Base-by-base conservation (phyloP, 1,140 invertebrate species). In the Magallana ariakensis region DNA sequence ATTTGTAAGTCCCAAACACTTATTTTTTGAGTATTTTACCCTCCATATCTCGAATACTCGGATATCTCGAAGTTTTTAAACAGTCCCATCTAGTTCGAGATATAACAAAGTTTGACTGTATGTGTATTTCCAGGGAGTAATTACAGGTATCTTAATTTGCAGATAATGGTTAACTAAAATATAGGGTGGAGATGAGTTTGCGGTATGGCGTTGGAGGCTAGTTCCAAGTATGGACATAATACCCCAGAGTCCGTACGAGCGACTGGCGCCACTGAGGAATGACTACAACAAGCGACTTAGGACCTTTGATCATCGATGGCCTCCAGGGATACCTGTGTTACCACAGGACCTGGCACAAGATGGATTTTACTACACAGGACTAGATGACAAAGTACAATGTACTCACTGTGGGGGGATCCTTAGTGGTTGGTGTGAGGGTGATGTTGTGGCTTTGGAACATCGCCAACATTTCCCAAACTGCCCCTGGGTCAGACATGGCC, bases 381-480 rank as follows among this genome's bases (percentile, higher is more conserved):
- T 87, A 46, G 89, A 87, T 19, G 96, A 97, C 91, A 95, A 97
- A 93, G 97, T 98, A 0, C 96, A 97, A 90, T 99, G 98, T 95
- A 97, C 96, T 7, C 98, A 97, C 95, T 98, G 97, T 94, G 95
- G 96, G 90, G 97, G 96, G 83, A 94, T 98, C 57, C 95, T 97
- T 89, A 95, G 95, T 88, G 96, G 96, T 90, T 99, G 97, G 97
- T 96, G 96, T 94, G 93, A 91, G 87, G 97, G 96, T 84, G 97
- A 97, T 95, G 95, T 96, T 92, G 97, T 98, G 13, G 95, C 97
- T 87, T 94, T 95, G 80, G 97, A 98, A 93, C 98, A 99, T 93
- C 95, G 96, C 82, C 95, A 96, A 55, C 98, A 95, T 88, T 94
- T 94, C 83, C 97, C 97, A 1, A 92, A 96, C 84, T 98, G 97